A percentile compares a stretch with the other conserved stretches of the same genome.
Conservation (phyloP, 2,113 vertebrate genomes). For the Phrynosoma blainvillii region DNA sequence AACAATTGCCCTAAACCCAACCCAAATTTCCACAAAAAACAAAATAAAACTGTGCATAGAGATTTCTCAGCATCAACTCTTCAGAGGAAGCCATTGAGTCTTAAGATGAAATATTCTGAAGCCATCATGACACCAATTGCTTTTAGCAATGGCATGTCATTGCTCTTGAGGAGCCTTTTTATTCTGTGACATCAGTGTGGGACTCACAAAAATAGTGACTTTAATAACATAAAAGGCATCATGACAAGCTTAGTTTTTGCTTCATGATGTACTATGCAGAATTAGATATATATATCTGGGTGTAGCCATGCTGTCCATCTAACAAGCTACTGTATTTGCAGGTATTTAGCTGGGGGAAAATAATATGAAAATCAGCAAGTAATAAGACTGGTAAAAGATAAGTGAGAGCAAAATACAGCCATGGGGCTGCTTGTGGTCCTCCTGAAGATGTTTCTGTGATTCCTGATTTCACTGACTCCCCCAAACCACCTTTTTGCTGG, state of each 20-base stretch:
- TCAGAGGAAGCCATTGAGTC: neutral
- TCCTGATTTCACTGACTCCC: no score
- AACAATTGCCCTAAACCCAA: no score
- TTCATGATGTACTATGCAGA: neutral
- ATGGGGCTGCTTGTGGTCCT: no score
- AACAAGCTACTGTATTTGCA: neutral
- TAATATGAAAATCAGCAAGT: neutral
- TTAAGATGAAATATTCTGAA: neutral
- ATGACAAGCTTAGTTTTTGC: neutral
- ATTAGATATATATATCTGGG: neutral
- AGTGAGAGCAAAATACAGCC: neutral
- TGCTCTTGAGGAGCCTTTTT: neutral
- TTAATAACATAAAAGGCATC: neutral
- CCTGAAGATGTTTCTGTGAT: no score
- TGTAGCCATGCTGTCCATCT: no score
- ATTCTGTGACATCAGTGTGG: neutral
- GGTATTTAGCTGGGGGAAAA: neutral
- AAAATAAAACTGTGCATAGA: neutral
- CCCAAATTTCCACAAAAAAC: neutral
- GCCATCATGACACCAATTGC: neutral
- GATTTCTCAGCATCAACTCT: neutral
- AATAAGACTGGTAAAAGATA: neutral
- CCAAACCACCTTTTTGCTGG: no score
- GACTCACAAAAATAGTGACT: neutral
- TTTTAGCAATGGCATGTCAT: neutral